Conservation (phyloP, 2,797 vertebrate species). For the Lutjanus campechanus region DNA sequence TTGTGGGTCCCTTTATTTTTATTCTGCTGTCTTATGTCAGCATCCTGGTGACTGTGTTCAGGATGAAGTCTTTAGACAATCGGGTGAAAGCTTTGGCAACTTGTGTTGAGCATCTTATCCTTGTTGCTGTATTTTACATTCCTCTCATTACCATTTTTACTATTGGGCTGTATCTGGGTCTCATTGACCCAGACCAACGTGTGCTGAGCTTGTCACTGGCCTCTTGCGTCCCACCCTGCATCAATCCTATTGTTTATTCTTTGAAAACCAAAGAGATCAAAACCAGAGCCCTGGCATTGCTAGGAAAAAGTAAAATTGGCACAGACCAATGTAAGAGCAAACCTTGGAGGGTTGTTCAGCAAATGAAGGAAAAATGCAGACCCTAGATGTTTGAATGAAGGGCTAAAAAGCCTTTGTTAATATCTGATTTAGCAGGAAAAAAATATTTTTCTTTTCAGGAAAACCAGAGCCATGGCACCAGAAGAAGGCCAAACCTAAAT, state of each 20-base stretch:
- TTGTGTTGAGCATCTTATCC: constrained; percentile 76
- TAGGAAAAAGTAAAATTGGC: background rate
- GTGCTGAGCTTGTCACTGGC: constrained; percentile 75
- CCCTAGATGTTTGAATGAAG: too few species aligned
- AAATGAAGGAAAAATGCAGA: too few species aligned
- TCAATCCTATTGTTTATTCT: constrained; percentile 78
- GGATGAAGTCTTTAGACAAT: constrained; percentile 75
- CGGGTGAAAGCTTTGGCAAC: constrained; percentile 77
- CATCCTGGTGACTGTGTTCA: constrained; percentile 74
- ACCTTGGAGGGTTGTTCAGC: too few species aligned
- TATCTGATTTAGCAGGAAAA: too few species aligned
- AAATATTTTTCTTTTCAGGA: too few species aligned
- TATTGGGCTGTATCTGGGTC: constrained; percentile 61
- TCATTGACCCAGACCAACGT: constrained; percentile 71
- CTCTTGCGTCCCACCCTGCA: constrained; percentile 69
- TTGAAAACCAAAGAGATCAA: constrained; percentile 77
- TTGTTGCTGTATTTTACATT: constrained; percentile 80
- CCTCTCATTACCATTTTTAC: constrained; percentile 70
- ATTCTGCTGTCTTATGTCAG: constrained; percentile 65
- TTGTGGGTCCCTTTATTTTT: constrained; percentile 51
- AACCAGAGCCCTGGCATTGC: constrained; percentile 20
- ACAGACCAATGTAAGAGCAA: too few species aligned
- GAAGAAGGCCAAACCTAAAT: too few species aligned
- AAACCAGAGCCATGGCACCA: background rate
- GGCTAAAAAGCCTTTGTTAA: too few species aligned